Evolutionary conservation across 2,797 vertebrate species (phyloP), one percentile per base, ranked within the genome.

Genomic region (Bufotes viridis): DNA sequence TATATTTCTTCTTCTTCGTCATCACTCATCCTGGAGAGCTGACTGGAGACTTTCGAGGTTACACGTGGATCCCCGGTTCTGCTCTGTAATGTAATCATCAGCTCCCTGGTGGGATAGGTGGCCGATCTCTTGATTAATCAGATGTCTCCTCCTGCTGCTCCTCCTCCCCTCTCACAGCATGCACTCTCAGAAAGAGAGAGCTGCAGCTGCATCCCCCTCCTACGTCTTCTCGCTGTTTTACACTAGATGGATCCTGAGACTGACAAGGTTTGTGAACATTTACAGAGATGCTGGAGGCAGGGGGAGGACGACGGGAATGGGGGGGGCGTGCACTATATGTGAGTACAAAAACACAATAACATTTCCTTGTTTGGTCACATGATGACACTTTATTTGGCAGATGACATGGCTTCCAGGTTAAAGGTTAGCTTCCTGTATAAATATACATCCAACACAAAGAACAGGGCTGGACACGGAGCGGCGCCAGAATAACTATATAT

Each of bases 321-420:
- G 4, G 17, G 60, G n/a, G n/a, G n/a, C n/a, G n/a, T n/a, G 14
- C 65, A 67, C n/a, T 26, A 2, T 24, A 70, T 5, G 12, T 0
- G 3, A 0, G 69, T 20, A 17, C 69, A 72, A 34, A 72, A 34
- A 34, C 6, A 8, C 15, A 13, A 26, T 2, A 26, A 24, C 12
- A 9, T 67, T 67, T 17, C 8, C 14, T 72, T 2, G 8, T 42
- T 42, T 79, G n/a, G n/a, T 79, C 76, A 58, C 76, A 79, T 84
- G 82, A 58, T 34, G 15, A 58, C 61, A 58, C 15, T 85, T 85
- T 85, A 85, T 78, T 51, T 78, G 72, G 69, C 70, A 61, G 82
- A 75, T 74, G 82, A 60, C 82, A 84, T 61, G 82, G 70, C 83
- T 76, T 72, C 29, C 69, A 76, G 17, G 49, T 22, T 75, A 49